These are phyloP conservation scores for Polypedilum pembai DNA, from an alignment of 1,140 invertebrate species.

Conservation along the genomic window DNA sequence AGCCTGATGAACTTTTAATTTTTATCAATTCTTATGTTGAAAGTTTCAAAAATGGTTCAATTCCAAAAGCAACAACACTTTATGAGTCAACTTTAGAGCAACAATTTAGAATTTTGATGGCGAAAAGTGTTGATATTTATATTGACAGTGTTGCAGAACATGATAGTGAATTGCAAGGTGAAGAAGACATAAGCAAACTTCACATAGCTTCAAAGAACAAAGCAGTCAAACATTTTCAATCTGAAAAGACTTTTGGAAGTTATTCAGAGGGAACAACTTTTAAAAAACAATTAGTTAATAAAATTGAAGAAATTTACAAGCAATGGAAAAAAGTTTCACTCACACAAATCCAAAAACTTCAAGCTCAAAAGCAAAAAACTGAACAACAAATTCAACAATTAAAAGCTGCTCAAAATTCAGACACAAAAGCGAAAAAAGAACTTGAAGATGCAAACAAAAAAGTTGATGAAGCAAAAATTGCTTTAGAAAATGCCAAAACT, in stretches of 20 bases:
- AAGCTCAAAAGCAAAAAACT: background rate
- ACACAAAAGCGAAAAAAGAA: background rate
- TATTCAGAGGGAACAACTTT: background rate
- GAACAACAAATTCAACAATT: background rate
- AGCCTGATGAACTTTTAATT: background rate
- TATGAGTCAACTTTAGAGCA: background rate
- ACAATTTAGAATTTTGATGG: background rate
- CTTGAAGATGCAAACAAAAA: background rate
- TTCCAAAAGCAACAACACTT: background rate
- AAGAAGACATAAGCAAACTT: background rate
- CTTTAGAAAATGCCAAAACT: background rate
- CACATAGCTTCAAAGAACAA: background rate
- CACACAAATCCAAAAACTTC: background rate
- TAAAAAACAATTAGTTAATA: background rate
- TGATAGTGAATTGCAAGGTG: background rate
- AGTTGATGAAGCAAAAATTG: background rate
- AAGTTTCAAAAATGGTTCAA: background rate
- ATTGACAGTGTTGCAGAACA: background rate
- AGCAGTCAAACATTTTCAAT: background rate
- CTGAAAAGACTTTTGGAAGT: background rate
- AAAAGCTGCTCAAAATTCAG: background rate
- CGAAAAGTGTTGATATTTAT: conserved; percentile 22
- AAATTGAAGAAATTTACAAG: background rate
- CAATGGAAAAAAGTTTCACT: background rate
- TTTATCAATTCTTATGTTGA: conserved; percentile 9